Evolutionary conservation across 1,140 invertebrate species (phyloP).

Genomic region (Drosophila carrolli): DNA sequence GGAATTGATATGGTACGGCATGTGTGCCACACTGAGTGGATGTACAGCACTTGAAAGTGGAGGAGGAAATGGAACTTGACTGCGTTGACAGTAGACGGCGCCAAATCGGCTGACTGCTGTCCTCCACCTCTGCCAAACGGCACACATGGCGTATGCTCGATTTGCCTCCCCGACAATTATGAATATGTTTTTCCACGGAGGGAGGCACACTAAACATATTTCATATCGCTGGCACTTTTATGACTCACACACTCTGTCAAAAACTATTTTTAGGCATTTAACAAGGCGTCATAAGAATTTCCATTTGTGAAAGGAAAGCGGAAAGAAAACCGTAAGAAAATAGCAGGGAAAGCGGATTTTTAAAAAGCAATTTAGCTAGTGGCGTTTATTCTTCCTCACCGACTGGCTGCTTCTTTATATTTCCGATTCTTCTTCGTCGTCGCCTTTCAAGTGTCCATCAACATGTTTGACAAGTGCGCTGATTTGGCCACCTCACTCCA

Average conservation of each 20-base stretch:
- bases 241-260: constrained; percentile 20
- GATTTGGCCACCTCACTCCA: constrained; percentile 45
- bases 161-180: constrained; percentile 32
- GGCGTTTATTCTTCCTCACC: constrained; percentile 33
- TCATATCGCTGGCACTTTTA: constrained; percentile 39
- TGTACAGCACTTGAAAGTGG: constrained; percentile 57
- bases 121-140: constrained; percentile 1
- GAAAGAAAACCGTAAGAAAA: constrained; percentile 6
- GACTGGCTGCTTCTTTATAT: constrained; percentile 13
- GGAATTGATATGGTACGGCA: constrained; percentile 20
- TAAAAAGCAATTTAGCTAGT: constrained; percentile 70
- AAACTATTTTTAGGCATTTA: constrained; percentile 59
- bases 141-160: constrained; percentile 72
- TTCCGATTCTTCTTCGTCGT: constrained; percentile 12
- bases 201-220: constrained; percentile 39
- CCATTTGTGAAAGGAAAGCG: constrained; percentile 21
- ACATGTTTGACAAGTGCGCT: constrained; percentile 79
- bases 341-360: constrained; percentile 37
- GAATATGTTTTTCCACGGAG: constrained; percentile 16
- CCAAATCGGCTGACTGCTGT: constrained; percentile 48
- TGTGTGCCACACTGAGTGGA: constrained; percentile 12
- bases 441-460: constrained; percentile 81
- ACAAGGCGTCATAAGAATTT: constrained; percentile 24
- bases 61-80: constrained; percentile 63
- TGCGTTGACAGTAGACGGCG: constrained; percentile 56